Conservation (phyloP, 2,113 vertebrate genomes). For the Cottus gobio region DNA sequence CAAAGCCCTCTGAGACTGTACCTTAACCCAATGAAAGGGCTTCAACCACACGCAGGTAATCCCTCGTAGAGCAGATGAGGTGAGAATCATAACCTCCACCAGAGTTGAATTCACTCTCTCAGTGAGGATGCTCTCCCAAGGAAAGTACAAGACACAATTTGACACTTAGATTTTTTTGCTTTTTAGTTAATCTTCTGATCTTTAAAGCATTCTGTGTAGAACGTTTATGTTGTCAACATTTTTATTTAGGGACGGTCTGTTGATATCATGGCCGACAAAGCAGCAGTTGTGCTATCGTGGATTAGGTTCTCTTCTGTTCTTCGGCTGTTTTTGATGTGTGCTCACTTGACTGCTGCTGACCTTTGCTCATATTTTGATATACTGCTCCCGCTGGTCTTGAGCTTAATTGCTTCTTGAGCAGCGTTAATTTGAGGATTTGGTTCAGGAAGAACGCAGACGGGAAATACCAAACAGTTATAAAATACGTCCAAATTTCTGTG, state of each 20-base stretch:
- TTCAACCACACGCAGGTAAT: conserved; percentile 21
- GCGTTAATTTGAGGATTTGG: background rate
- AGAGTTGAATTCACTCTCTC: background rate
- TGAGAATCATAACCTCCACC: background rate
- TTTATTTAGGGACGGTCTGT: background rate
- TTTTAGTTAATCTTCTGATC: background rate
- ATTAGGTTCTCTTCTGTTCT: background rate
- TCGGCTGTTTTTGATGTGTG: background rate
- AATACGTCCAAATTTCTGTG: background rate
- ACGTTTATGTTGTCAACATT: background rate
- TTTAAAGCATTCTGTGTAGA: background rate
- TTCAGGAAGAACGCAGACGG: background rate
- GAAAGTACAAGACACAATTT: background rate
- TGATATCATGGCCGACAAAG: background rate
- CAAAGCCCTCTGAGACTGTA: conserved; percentile 5
- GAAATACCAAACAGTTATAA: background rate
- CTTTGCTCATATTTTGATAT: background rate
- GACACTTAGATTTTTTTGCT: background rate
- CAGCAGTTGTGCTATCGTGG: background rate
- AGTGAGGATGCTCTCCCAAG: background rate
- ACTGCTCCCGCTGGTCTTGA: background rate
- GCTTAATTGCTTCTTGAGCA: background rate
- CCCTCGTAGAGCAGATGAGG: conserved; percentile 9
- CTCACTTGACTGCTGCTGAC: background rate
- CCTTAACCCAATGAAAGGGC: background rate